A percentile compares a stretch with the other conserved stretches of the same genome.
These are phyloP conservation scores for Priocnemis perturbator DNA, from an alignment of 2,888 invertebrate species.

Conservation along the genomic window DNA sequence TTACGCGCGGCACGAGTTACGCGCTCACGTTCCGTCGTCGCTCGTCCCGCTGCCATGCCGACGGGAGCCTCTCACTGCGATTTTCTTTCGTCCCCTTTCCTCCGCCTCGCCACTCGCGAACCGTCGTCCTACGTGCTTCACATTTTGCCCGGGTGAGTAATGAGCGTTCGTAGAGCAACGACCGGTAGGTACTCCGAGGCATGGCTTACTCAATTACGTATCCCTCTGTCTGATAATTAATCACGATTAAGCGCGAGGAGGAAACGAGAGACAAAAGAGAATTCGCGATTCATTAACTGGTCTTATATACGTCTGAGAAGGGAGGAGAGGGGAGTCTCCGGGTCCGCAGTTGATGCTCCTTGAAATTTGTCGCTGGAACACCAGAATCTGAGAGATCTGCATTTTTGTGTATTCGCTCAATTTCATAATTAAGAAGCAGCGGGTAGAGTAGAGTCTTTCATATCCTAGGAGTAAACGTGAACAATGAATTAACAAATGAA, in stretches of 20 bases:
- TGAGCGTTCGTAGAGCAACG: slow-evolving; percentile 43
- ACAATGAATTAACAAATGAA: too few species aligned
- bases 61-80: background rate
- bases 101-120: slow-evolving; percentile 36
- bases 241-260: slow-evolving; percentile 57
- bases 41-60: too few species aligned
- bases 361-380: too few species aligned
- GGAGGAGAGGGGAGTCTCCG: too few species aligned
- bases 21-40: background rate
- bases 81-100: slow-evolving; percentile 34
- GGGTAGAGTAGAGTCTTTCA: too few species aligned
- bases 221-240: slow-evolving; percentile 53
- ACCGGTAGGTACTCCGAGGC: slow-evolving; percentile 27
- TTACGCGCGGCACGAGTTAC: slow-evolving; percentile 29
- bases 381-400: too few species aligned
- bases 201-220: slow-evolving; percentile 54
- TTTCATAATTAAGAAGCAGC: too few species aligned
- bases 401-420: too few species aligned
- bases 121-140: slow-evolving; percentile 48
- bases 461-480: too few species aligned
- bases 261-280: slow-evolving; percentile 31
- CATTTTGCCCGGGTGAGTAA: slow-evolving; percentile 55
- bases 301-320: too few species aligned
- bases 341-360: too few species aligned
- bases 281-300: too few species aligned